Base-by-base conservation (phyloP, 1,140 invertebrate genomes). In the Atta cephalotes region DNA sequence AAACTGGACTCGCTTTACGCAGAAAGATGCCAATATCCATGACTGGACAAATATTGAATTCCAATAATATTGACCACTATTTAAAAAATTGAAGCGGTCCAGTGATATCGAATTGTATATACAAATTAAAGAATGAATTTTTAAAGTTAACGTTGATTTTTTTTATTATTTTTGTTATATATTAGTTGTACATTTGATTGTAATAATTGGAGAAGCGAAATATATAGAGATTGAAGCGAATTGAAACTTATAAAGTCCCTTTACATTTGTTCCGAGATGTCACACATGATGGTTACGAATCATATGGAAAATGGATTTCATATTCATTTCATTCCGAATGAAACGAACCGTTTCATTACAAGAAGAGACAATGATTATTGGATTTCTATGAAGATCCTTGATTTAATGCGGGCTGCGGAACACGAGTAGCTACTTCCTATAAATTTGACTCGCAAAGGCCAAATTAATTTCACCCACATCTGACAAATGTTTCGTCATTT, bases 401-500 rank as follows among this genome's bases (percentile, higher is more conserved):
- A 74, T 35, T 84, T 63, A 76, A 84, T 84, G 56, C 80, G 80
- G 70, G 80, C 9, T 45, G 3, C 68, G 70, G 51, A 49, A 82
- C 35, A 82, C 68, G 80, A 53, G 28, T 51, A 45, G 39, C 9
- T 45, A 63, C 80, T 66, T 86, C 74, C 51, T 79, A 31, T 31
- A 31, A 81, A 72, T 74, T 70, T 21, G 68, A 2, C 49, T 62
- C 28, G 45, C 35, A 66, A 86, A 88, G 88, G 81, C 63, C 49
- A 25, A 74, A 86, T 70, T 88, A 63, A 21, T 88, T 51, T 80
- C 74, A 66, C 88, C 51, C 88, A 78, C 63, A 78, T 72, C 49
- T 58, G 60, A 78, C 49, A 72, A 89, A 87, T 56, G 76, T 87
- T 87, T 78, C 56, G 65, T 68, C 60, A 66, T 71, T 72, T 62